These are phyloP conservation scores for Trissoscelio sp. DNA, from an alignment of 2,888 invertebrate genomes.

Conservation along the genomic window DNA sequence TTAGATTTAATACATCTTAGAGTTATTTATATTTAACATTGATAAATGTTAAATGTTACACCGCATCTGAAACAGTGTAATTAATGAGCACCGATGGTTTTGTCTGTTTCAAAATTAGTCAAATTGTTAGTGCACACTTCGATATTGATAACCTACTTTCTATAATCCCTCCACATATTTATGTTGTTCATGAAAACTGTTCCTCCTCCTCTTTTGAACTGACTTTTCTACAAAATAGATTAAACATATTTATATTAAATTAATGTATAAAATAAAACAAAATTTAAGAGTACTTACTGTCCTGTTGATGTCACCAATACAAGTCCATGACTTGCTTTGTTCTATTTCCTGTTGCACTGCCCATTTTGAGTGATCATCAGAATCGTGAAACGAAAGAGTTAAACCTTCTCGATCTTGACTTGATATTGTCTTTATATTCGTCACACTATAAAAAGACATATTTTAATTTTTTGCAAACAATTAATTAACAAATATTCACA, in stretches of 20 bases:
- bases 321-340: slow-evolving; percentile 88
- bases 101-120: no score
- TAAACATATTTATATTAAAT: slow-evolving; percentile 23
- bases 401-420: slow-evolving; percentile 84
- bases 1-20: no score
- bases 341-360: slow-evolving; percentile 84
- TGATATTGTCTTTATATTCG: slow-evolving; percentile 85
- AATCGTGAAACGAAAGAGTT: slow-evolving; percentile 86
- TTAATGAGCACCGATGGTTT: no score
- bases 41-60: no score
- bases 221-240: slow-evolving; percentile 86
- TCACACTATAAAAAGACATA: slow-evolving; percentile 86
- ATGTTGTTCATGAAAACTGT: slow-evolving; percentile 90
- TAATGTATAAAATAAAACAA: background rate
- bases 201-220: slow-evolving; percentile 92
- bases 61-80: no score
- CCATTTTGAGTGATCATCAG: slow-evolving; percentile 94
- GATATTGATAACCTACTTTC: no score
- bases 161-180: slow-evolving; percentile 87
- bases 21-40: no score
- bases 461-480: no score
- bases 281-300: slow-evolving; percentile 85
- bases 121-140: no score
- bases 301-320: slow-evolving; percentile 97
- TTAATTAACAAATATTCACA: background rate